Percentiles rank a stretch among this genome's conserved stretches.
Conservation (phyloP, 2,797 vertebrate species). For the Darevskia nairensis region DNA sequence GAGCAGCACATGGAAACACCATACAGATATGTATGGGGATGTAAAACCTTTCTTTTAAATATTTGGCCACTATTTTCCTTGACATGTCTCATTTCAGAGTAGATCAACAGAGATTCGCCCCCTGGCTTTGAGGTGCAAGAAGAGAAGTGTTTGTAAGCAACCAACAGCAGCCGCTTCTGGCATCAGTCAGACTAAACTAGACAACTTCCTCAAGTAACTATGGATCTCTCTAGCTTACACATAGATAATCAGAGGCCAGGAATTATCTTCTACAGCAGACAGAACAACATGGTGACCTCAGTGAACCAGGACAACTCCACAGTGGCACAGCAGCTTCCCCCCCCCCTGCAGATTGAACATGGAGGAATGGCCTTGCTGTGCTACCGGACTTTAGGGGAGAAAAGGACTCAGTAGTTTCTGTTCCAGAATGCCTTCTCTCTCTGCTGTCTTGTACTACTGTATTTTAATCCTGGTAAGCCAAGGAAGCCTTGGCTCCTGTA, state of each 20-base stretch:
- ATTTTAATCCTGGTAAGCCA: background rate
- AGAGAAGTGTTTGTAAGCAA: conserved; percentile 83
- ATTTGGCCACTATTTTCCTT: conserved; percentile 66
- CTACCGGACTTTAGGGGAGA: background rate
- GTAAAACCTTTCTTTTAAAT: conserved; percentile 56
- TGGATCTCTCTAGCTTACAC: background rate
- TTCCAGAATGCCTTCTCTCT: background rate
- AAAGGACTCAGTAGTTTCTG: background rate
- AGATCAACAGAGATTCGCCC: conserved; percentile 85
- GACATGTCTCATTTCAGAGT: conserved; percentile 79
- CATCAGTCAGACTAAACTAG: conserved; percentile 80
- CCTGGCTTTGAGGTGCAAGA: conserved; percentile 81
- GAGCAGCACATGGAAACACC: no score
- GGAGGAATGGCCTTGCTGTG: background rate
- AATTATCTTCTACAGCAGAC: background rate
- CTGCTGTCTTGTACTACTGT: background rate
- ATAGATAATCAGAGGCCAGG: background rate
- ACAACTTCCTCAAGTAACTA: conserved; percentile 84
- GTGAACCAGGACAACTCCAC: background rate
- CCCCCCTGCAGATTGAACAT: background rate
- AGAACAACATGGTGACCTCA: background rate
- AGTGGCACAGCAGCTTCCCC: background rate
- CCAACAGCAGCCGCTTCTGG: conserved; percentile 50
- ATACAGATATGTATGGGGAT: background rate
- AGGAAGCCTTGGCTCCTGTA: no score